Base-by-base conservation (phyloP, 2,113 vertebrate genomes). In the Prionailurus bengalensis region DNA sequence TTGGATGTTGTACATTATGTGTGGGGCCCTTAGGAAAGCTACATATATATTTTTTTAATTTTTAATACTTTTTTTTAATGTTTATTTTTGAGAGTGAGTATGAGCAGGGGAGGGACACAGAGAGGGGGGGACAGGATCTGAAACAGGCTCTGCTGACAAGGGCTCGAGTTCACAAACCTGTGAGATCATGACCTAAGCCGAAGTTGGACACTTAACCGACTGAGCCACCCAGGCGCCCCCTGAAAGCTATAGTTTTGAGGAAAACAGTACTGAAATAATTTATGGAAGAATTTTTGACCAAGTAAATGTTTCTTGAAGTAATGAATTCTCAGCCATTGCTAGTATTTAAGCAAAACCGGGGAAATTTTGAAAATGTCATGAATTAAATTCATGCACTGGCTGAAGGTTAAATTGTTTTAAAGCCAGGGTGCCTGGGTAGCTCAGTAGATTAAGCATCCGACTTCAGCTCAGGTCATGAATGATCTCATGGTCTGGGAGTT, bases 1-100 rank as follows among this genome's bases (percentile, higher is more conserved):
- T 80, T 86, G n/a, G 71, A 42, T 96, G 25, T 19, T 92, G n/a
- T 65, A 21, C 82, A 83, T 95, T 96, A 39, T 10, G 2, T 93
- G n/a, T 89, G 48, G 15, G 17, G 66, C 33, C 27, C 14, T 87
- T 78, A 39, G 55, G 23, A 96, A 87, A 95, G 17, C 82, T 89
- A 0, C 58, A 31, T 71, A 21, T 14, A 14, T 51, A 51, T 51
- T 51, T 51, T 23, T 61, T 61, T 25, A 61, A 61, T 61, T 21
- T 8, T 61, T 61, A 17, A 45, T 45, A 45, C 45, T 45, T 51
- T 51, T 51, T 23, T 61, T 61, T 61, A 61, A 61, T 61, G 58
- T 8, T 61, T 61, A 17, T 61, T 61, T 61, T 61, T 61, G 58
- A 23, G 17, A 61, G 58, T 23, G 58, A 61, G 17, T 9, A 61